phyloP scores from a whole-genome alignment of 2,797 vertebrate genomes.

The Australoheros facetus region DNA sequence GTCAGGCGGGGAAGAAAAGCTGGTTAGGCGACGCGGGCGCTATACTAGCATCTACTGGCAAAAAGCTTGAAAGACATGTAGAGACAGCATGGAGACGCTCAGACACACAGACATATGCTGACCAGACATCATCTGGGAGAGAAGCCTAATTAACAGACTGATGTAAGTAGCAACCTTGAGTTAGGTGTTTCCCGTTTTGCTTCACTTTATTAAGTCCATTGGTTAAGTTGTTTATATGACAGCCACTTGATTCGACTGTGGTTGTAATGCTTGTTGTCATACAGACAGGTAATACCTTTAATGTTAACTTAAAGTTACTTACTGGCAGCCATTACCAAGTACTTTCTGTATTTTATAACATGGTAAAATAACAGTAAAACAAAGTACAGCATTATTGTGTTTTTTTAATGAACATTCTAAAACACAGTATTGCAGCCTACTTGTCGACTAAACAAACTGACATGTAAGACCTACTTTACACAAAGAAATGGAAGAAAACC shows the following conservation, averaged over 20 bases:
- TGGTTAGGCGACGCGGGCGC: background rate
- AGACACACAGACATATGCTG: background rate
- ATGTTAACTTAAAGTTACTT: background rate
- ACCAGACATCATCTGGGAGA: background rate
- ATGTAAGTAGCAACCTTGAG: background rate
- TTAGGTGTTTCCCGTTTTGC: background rate
- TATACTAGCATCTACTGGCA: background rate
- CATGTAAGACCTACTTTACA: background rate
- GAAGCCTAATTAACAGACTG: background rate
- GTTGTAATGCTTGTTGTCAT: background rate
- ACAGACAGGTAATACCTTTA: background rate
- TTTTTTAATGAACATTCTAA: background rate
- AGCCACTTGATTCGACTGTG: background rate
- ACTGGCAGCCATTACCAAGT: background rate
- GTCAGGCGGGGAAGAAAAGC: conserved; percentile 20
- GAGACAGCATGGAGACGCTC: background rate
- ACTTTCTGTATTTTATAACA: background rate
- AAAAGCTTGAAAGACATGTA: background rate
- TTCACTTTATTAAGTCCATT: background rate
- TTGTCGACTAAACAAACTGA: background rate
- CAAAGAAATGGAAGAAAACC: background rate
- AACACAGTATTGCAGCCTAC: background rate
- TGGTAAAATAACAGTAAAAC: background rate
- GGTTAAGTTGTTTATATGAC: background rate
- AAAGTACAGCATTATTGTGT: background rate